Percentiles rank a stretch among this genome's conserved stretches.
Evolutionary conservation across 2,113 vertebrate species (phyloP).

Genomic region (Paedocypris sp.): DNA sequence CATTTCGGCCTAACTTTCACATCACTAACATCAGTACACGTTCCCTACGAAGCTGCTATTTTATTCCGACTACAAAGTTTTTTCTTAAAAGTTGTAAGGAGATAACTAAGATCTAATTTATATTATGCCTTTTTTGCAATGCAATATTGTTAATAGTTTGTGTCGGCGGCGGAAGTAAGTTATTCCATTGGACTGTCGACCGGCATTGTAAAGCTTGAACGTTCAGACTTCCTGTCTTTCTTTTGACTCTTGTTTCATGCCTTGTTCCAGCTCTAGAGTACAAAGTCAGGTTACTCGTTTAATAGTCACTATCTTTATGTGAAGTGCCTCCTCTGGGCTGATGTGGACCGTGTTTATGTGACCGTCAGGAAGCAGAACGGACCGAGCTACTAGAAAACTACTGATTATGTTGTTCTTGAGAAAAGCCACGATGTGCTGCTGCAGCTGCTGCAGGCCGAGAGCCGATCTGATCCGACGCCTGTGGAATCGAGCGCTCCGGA

Average conservation of each 20-base stretch:
- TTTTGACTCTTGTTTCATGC: conserved; percentile 41
- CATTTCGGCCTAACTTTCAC: conserved; percentile 4
- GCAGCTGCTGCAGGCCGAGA: conserved; percentile 43
- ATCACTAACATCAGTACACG: background rate
- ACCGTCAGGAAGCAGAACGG: conserved; percentile 28
- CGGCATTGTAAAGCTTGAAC: conserved; percentile 12
- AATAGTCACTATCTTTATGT: conserved; percentile 52
- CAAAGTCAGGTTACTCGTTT: conserved; percentile 50
- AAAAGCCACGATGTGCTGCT: conserved; percentile 52
- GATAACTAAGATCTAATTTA: conserved; percentile 42
- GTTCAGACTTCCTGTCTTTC: conserved; percentile 10
- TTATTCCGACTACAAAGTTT: conserved; percentile 36
- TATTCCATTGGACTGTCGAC: conserved; percentile 22
- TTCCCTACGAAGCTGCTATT: conserved; percentile 57
- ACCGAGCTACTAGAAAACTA: conserved; percentile 59
- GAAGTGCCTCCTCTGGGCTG: conserved; percentile 64
- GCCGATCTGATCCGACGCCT: no score
- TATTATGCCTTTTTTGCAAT: conserved; percentile 27
- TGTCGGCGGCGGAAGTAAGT: conserved; percentile 11
- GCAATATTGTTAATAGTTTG: conserved; percentile 26
- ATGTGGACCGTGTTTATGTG: conserved; percentile 40
- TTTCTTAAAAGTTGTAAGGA: conserved; percentile 40
- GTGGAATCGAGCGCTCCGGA: conserved; percentile 20
- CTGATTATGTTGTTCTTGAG: conserved; percentile 58
- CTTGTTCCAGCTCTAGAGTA: conserved; percentile 46